Conservation (phyloP, 2,888 invertebrate species). For the Drosophila differens region DNA sequence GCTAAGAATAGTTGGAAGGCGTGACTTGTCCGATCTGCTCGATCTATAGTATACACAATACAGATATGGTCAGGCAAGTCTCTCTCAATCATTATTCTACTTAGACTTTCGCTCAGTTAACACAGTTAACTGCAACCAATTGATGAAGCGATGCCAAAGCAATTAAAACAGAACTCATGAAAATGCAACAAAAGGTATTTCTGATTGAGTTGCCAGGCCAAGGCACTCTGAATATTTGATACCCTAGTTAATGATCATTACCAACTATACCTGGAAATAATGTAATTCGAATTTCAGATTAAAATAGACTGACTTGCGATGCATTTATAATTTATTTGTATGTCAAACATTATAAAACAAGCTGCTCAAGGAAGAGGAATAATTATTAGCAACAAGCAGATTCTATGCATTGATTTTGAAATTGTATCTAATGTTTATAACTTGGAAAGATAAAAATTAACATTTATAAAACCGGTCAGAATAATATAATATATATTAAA, state of each 20-base stretch:
- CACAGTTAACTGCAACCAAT: slow-evolving; percentile 62
- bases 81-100: slow-evolving; percentile 51
- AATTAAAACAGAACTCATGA: slow-evolving; percentile 55
- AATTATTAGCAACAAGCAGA: background rate
- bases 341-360: background rate
- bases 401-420: background rate
- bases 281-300: background rate
- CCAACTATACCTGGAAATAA: background rate
- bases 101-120: slow-evolving; percentile 68
- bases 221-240: slow-evolving; percentile 11
- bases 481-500: background rate
- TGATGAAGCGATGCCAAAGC: slow-evolving; percentile 39
- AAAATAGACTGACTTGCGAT: background rate
- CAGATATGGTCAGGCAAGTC: slow-evolving; percentile 14
- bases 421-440: background rate
- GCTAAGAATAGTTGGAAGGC: slow-evolving; percentile 45
- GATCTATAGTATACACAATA: slow-evolving; percentile 17
- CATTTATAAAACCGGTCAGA: background rate
- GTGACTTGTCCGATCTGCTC: slow-evolving; percentile 25
- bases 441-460: background rate
- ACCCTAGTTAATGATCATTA: slow-evolving; percentile 11
- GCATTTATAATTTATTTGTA: background rate
- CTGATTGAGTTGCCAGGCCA: slow-evolving; percentile 1
- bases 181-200: slow-evolving; percentile 45
- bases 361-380: background rate